Evolutionary conservation across 1,140 invertebrate genomes (phyloP), one percentile per base, ranked within the genome.

Genomic region (Tetramorium simillimum): DNA sequence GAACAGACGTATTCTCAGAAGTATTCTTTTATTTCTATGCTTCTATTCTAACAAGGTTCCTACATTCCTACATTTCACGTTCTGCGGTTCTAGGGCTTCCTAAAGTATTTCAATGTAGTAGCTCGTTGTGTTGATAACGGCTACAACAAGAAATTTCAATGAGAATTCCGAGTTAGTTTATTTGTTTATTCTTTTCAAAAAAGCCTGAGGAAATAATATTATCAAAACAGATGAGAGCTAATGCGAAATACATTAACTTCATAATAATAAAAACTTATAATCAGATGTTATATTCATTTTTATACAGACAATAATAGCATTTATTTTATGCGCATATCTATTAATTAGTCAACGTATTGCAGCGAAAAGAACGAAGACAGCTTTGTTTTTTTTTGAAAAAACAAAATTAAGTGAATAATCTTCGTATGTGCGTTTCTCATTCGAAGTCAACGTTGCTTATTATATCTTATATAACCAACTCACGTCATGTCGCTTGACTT

Each of bases 381-480:
- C 21, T 56, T 84, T 60, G 37, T 49, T 60, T 37, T 60, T 37
- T 46, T 43, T 4, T 0, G 2, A 21, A 18, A 53, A 53, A 53
- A 10, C 18, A n/a, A n/a, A 21, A 75, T 21, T 49, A 40, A 49
- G 1, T 28, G 10, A 82, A 46, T 28, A 82, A 46, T 28, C 21
- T 24, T 49, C n/a, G 10, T 33, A 16, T 46, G 28, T 24, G 7
- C 40, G 62, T 53, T 1, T 1, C 60, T 51, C 28, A 18, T 62
- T 24, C 18, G 5, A 6, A 21, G 0, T 33, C 28, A 33, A 10
- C 46, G 18, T 84, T 73, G 53, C 69, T 75, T 82, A 82, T 82
- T 73, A 82, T 40, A 51, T 81, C n/a, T 81, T 81, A 81, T 73
- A 70, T 73, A 82, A 82, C 12, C 51, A 33, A 16, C 67, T 82